Evolutionary conservation across 2,797 vertebrate genomes (phyloP).

Genomic region (Sebastiscus tertius): DNA sequence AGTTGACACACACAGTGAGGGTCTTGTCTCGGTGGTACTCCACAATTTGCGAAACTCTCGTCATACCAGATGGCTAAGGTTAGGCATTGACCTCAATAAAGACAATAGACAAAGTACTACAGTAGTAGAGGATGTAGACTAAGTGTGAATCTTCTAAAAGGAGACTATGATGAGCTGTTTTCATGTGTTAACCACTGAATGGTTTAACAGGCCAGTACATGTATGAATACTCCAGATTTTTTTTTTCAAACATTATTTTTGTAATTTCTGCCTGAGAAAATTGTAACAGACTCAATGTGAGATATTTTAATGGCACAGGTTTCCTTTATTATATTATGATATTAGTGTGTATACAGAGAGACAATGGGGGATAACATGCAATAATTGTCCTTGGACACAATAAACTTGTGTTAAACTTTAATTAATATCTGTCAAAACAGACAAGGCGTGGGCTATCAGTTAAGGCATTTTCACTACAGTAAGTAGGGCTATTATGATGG

Average conservation of each 20-base stretch:
- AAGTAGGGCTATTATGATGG: background rate
- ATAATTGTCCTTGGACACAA: background rate
- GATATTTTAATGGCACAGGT: background rate
- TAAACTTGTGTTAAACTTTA: background rate
- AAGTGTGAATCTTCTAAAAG: too few species aligned
- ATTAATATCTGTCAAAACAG: background rate
- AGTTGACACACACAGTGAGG: too few species aligned
- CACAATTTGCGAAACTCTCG: too few species aligned
- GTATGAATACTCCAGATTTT: background rate
- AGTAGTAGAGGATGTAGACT: slow-evolving; percentile 49
- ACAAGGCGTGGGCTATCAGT: background rate
- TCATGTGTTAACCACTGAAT: background rate
- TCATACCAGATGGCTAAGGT: too few species aligned
- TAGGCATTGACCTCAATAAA: too few species aligned
- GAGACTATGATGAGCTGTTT: slow-evolving; percentile 15
- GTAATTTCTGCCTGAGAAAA: background rate
- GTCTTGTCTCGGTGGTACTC: too few species aligned
- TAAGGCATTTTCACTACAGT: background rate
- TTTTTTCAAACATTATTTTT: background rate
- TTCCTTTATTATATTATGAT: background rate
- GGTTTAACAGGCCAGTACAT: background rate
- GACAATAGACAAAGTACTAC: slow-evolving; percentile 6
- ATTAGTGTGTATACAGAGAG: background rate
- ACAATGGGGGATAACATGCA: background rate
- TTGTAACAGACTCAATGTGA: background rate